A percentile compares a stretch with the other conserved stretches of the same genome.
phyloP scores from a whole-genome alignment of 1,140 invertebrate genomes.

The Asobara japonica region DNA sequence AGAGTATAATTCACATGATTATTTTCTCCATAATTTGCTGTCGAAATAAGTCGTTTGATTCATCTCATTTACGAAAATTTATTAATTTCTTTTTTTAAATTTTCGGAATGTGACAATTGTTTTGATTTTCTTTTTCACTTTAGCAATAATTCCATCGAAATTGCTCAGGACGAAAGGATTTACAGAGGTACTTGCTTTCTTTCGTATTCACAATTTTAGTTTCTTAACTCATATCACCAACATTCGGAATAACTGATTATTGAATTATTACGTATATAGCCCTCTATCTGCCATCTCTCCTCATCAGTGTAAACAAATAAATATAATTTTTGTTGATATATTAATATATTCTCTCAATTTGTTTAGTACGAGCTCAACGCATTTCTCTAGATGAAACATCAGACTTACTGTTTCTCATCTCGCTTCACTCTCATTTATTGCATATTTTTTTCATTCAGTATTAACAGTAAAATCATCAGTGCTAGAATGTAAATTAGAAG shows the following conservation, averaged over 20 bases:
- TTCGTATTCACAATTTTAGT: background rate
- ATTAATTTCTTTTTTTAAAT: slow-evolving; percentile 8
- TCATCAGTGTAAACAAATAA: slow-evolving; percentile 52
- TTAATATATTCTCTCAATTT: slow-evolving; percentile 16
- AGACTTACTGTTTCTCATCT: slow-evolving; percentile 45
- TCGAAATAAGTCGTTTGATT: background rate
- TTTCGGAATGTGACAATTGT: background rate
- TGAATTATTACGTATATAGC: background rate
- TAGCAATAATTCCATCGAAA: slow-evolving; percentile 13
- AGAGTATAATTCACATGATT: slow-evolving; percentile 6
- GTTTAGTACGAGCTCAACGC: slow-evolving; percentile 42
- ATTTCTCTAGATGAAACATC: slow-evolving; percentile 42
- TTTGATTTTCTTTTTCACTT: background rate
- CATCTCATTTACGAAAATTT: background rate
- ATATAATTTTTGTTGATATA: slow-evolving; percentile 34
- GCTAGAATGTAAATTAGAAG: background rate
- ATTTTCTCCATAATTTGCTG: background rate
- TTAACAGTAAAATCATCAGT: background rate
- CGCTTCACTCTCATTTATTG: background rate
- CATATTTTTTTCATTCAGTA: background rate
- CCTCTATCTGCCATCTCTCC: background rate
- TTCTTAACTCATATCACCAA: background rate
- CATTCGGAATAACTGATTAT: slow-evolving; percentile 28
- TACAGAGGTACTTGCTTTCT: slow-evolving; percentile 20
- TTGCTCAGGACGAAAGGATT: slow-evolving; percentile 11